phyloP scores from a whole-genome alignment of 2,888 invertebrate genomes.

The Chromoteleia sp. region DNA sequence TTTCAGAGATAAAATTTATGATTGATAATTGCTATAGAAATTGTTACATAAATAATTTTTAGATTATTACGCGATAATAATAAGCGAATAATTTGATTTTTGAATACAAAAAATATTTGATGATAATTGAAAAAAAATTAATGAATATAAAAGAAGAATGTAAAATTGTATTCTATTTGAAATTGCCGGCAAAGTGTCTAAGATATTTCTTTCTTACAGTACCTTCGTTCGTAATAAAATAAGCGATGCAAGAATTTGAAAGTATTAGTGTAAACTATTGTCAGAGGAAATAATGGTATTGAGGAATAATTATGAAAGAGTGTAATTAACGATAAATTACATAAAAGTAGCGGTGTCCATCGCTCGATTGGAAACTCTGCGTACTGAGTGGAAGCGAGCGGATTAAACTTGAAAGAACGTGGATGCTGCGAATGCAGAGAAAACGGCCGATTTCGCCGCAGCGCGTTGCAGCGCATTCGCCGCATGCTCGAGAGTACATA shows the following conservation, averaged over 20 bases:
- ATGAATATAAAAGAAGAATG: background rate
- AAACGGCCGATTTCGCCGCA: slow-evolving; percentile 78
- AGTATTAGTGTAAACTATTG: slow-evolving; percentile 4
- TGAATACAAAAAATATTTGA: no score
- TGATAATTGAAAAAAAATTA: no score
- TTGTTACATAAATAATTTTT: no score
- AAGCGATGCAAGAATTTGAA: background rate
- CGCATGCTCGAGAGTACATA: slow-evolving; percentile 60
- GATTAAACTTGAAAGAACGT: slow-evolving; percentile 65
- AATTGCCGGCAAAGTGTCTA: background rate
- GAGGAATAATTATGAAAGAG: background rate
- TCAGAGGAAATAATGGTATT: background rate
- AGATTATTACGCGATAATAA: no score
- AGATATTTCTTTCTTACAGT: slow-evolving; percentile 5
- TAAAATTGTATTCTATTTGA: background rate
- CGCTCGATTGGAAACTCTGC: slow-evolving; percentile 40
- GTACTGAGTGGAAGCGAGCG: slow-evolving; percentile 57
- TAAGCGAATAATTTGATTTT: no score
- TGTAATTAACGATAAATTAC: slow-evolving; percentile 35
- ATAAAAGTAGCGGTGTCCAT: slow-evolving; percentile 52
- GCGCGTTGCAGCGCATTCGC: slow-evolving; percentile 81
- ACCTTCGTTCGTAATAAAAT: slow-evolving; percentile 21
- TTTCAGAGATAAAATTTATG: no score
- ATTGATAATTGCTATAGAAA: no score
- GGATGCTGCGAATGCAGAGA: slow-evolving; percentile 81